Percentiles rank a stretch among this genome's conserved stretches.
Conservation (phyloP, 2,113 vertebrate genomes). For the Anguilla rostrata region DNA sequence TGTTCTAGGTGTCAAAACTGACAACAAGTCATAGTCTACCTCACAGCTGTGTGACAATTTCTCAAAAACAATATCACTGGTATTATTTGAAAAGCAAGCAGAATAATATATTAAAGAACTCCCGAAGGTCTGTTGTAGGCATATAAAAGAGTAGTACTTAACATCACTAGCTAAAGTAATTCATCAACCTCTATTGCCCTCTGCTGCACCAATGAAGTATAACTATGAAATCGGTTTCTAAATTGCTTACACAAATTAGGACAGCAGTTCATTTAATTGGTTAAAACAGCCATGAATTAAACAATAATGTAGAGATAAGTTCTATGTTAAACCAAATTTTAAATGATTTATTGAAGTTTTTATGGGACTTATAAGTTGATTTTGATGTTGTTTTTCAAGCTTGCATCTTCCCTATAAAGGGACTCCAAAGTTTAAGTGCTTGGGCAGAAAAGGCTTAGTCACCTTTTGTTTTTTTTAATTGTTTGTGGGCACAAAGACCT, state of each 20-base stretch:
- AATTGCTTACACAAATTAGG: not conserved
- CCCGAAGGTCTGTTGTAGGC: not conserved
- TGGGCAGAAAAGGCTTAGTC: too few species aligned
- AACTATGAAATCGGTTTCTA: not conserved
- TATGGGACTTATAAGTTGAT: not conserved
- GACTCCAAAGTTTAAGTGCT: too few species aligned
- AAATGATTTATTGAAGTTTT: not conserved
- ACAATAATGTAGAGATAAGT: not conserved
- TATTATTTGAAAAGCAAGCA: not conserved
- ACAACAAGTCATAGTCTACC: constrained; percentile 75
- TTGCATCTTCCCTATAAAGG: too few species aligned
- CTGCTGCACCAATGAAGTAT: constrained; percentile 30
- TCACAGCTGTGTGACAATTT: constrained; percentile 56
- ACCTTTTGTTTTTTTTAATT: too few species aligned
- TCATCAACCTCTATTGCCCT: constrained; percentile 33
- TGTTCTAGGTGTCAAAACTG: constrained; percentile 58
- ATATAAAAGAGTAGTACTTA: not conserved
- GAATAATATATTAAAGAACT: not conserved
- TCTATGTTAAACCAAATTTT: not conserved
- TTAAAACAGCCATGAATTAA: not conserved
- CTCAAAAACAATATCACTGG: not conserved
- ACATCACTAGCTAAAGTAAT: not conserved
- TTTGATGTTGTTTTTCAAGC: not conserved
- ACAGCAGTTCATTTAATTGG: not conserved
- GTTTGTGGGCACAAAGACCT: too few species aligned